Conservation (phyloP, 2,888 invertebrate genomes). For the Trypoxylon attenuatum region DNA sequence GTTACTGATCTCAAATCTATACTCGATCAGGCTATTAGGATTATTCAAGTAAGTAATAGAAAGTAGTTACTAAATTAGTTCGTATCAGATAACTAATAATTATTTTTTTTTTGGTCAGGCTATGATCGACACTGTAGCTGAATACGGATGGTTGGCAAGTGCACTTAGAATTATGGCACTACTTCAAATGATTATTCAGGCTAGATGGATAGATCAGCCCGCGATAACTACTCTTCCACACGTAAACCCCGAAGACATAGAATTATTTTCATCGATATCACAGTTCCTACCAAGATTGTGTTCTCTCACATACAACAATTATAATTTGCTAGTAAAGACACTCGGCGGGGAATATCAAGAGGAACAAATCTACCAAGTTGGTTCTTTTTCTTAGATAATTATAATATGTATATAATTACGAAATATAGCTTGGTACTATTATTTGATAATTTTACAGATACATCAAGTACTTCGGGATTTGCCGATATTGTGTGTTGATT, state of each 20-base stretch:
- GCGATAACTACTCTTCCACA: constrained; percentile 87
- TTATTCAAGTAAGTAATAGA: constrained; percentile 84
- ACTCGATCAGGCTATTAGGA: constrained; percentile 95
- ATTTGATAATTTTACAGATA: constrained; percentile 58
- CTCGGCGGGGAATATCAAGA: constrained; percentile 81
- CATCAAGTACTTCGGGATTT: constrained; percentile 67
- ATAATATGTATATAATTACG: neutral
- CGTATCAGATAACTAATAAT: neutral
- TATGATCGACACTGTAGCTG: constrained; percentile 95
- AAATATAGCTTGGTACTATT: too few relatives aligned
- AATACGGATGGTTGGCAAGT: constrained; percentile 91
- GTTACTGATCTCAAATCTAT: constrained; percentile 97
- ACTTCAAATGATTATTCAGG: constrained; percentile 95
- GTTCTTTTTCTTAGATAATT: constrained; percentile 25
- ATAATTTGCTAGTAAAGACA: constrained; percentile 79
- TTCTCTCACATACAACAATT: constrained; percentile 76
- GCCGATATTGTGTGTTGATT: constrained; percentile 65
- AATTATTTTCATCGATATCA: constrained; percentile 75
- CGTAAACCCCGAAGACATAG: constrained; percentile 80
- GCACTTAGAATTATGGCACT: constrained; percentile 85
- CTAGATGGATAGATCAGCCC: constrained; percentile 87
- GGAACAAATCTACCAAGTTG: constrained; percentile 83
- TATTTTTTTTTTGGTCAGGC: constrained; percentile 79
- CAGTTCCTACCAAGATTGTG: constrained; percentile 79
- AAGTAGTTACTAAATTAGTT: neutral